Base-by-base conservation (phyloP, 2,113 vertebrate genomes). In the Microtus oregoni region DNA sequence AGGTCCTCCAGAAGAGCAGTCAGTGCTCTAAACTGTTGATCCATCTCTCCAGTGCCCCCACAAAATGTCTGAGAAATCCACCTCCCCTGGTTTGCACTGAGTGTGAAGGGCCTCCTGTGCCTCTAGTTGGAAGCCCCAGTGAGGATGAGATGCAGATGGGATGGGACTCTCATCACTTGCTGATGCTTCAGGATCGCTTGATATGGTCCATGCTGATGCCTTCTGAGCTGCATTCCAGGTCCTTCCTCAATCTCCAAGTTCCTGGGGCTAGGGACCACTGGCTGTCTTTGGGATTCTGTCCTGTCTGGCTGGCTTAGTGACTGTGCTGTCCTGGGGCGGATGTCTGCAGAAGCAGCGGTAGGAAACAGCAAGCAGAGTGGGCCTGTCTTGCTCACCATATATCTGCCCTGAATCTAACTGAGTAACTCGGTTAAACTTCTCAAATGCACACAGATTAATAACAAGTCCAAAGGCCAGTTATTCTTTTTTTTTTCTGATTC, bases 181-280 rank as follows among this genome's bases (percentile, higher is more conserved):
- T 6, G 3, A 41, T 1, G 9, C 17, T 24, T 20, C 11, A 19
- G 1, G 4, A 50, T 47, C 0, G 0, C 0, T n/a, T 44, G 12
- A 3, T 35, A 4, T 28, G 24, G 20, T 8, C 8, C 26, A 38
- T 32, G 44, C 26, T 7, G 28, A 30, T 6, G 9, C 52, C 7
- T 7, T n/a, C n/a, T 19, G 4, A 41, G 28, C 67, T 41, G 58
- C 63, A 38, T n/a, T 6, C 67, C 22, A 17, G 38, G 38, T 52
- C 19, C 7, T 13, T 78, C 15, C 17, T 6, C 11, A 76, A 26
- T 22, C 19, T 28, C 24, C 50, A 9, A 8, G n/a, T 47, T 41
- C 61, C 12, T 19, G 6, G 76, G 70, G 6, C 8, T 13, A n/a
- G 91, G 61, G 67, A 50, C 17, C 52, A 7, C 0, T 0, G 32